Conservation (phyloP, 2,888 invertebrate species). For the Sericinus montela region DNA sequence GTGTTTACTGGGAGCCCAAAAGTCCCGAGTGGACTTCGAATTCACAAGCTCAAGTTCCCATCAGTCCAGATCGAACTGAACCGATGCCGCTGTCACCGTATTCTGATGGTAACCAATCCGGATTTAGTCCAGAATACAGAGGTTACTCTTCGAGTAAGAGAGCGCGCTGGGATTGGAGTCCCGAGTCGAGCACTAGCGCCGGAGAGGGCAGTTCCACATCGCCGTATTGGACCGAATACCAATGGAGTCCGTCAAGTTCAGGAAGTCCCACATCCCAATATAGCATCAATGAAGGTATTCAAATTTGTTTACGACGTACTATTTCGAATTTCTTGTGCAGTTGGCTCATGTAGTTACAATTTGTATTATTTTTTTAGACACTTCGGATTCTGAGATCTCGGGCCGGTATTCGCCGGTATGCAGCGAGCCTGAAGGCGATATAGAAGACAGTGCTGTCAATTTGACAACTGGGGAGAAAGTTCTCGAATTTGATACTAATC, state of each 20-base stretch:
- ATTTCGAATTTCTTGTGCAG: too few relatives aligned
- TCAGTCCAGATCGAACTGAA: slow-evolving; percentile 52
- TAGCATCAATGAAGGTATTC: slow-evolving; percentile 54
- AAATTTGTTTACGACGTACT: neutral
- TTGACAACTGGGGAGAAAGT: slow-evolving; percentile 14
- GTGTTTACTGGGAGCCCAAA: slow-evolving; percentile 68
- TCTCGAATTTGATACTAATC: slow-evolving; percentile 46
- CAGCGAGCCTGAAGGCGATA: slow-evolving; percentile 65
- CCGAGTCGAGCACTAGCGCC: slow-evolving; percentile 59
- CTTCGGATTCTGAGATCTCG: slow-evolving; percentile 77
- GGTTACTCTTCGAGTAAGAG: slow-evolving; percentile 38
- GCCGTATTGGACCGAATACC: slow-evolving; percentile 61
- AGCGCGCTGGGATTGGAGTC: slow-evolving; percentile 62
- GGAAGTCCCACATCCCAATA: slow-evolving; percentile 71
- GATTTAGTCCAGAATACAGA: slow-evolving; percentile 58
- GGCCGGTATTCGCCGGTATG: slow-evolving; percentile 84
- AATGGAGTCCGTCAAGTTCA: slow-evolving; percentile 78
- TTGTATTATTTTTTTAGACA: slow-evolving; percentile 41
- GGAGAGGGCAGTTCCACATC: slow-evolving; percentile 55
- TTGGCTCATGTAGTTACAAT: too few relatives aligned
- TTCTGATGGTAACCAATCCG: slow-evolving; percentile 60
- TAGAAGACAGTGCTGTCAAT: slow-evolving; percentile 28
- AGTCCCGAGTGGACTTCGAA: slow-evolving; percentile 58
- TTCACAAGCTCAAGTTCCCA: slow-evolving; percentile 40
- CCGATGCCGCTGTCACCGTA: slow-evolving; percentile 52